Evolutionary conservation across 2,888 invertebrate species (phyloP).

Genomic region (Tolmerus cingulatus): DNA sequence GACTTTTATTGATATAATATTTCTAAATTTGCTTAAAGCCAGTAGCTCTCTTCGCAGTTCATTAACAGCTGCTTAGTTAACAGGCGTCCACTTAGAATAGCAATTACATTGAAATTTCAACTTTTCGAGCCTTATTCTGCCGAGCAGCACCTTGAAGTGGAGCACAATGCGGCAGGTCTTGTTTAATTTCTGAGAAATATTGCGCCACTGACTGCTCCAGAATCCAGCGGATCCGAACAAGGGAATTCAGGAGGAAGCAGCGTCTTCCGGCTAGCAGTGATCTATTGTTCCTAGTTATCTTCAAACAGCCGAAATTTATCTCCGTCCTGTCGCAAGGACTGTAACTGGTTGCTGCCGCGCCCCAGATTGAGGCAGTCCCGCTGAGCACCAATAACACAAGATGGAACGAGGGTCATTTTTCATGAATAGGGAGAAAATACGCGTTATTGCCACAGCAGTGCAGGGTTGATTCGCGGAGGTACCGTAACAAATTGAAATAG

Average conservation of each 20-base stretch:
- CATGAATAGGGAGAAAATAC: background rate
- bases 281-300: slow-evolving; percentile 32
- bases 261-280: background rate
- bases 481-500: slow-evolving; percentile 18
- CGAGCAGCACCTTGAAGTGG: background rate
- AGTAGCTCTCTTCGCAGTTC: background rate
- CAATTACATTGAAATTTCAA: background rate
- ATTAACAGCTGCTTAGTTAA: background rate
- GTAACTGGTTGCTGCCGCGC: background rate
- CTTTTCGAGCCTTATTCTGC: background rate
- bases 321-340: background rate
- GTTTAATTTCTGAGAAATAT: background rate
- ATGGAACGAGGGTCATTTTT: background rate
- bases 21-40: background rate
- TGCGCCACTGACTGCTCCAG: background rate
- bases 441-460: background rate
- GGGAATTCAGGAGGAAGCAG: background rate
- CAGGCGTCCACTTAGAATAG: background rate
- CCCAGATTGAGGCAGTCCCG: background rate
- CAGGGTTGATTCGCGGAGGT: background rate
- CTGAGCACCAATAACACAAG: slow-evolving; percentile 6
- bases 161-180: background rate
- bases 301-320: slow-evolving; percentile 15
- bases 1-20: background rate
- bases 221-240: background rate